A percentile compares a stretch with the other conserved stretches of the same genome.
phyloP scores from a whole-genome alignment of 2,797 vertebrate species.

The Champsocephalus esox region DNA sequence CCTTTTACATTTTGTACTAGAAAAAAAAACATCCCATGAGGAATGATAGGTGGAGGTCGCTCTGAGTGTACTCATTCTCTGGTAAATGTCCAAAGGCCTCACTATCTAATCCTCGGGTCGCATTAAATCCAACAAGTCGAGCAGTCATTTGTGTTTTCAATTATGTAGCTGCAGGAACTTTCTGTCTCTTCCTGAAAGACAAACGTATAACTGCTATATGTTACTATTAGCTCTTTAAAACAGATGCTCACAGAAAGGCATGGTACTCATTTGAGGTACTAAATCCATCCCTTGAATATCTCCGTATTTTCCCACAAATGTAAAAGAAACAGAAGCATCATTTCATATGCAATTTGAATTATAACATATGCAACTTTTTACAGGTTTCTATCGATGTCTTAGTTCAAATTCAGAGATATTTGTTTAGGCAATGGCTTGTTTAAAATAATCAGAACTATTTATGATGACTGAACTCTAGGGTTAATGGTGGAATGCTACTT shows the following conservation, averaged over 20 bases:
- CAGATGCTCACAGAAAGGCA: conserved; percentile 38
- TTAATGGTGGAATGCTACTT: not conserved
- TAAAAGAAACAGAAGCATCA: not conserved
- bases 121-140: conserved; percentile 83
- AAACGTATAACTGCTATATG: conserved; percentile 41
- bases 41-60: conserved; percentile 75
- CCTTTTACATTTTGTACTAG: conserved; percentile 79
- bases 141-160: conserved; percentile 85
- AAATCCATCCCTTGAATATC: conserved; percentile 40
- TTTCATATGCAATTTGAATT: conserved; percentile 1
- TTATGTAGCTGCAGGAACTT: conserved; percentile 76
- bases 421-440: conserved; percentile 2
- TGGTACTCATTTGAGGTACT: not conserved
- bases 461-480: not conserved
- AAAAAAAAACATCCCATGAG: conserved; percentile 66
- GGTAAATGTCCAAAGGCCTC: conserved; percentile 83
- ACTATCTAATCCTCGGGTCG: conserved; percentile 80
- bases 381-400: too few species aligned
- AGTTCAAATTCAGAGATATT: not conserved
- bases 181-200: conserved; percentile 48
- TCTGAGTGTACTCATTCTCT: conserved; percentile 80
- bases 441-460: too few species aligned
- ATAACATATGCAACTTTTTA: conserved; percentile 1
- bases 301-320: conserved; percentile 28
- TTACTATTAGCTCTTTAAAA: conserved; percentile 47